These are phyloP conservation scores for Plusia festucae DNA, from an alignment of 2,888 invertebrate species.

Conservation along the genomic window DNA sequence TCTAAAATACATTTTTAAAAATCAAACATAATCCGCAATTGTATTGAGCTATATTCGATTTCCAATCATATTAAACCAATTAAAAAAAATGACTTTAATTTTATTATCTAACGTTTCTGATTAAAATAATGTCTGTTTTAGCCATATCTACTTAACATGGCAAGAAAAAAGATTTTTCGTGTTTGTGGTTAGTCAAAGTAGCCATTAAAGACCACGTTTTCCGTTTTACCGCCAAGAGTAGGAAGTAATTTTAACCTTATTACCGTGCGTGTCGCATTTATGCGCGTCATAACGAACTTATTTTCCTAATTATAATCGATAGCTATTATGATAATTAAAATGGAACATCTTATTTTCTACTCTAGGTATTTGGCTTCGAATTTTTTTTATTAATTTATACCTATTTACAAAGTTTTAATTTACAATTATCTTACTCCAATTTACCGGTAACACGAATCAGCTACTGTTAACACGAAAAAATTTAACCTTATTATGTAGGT, in stretches of 20 bases:
- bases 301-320: constrained; percentile 23
- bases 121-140: too few relatives aligned
- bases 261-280: too few relatives aligned
- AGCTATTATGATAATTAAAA: constrained; percentile 33
- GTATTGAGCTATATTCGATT: too few relatives aligned
- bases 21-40: background rate
- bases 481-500: constrained; percentile 13
- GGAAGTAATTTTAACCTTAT: too few relatives aligned
- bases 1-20: background rate
- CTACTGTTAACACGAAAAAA: constrained; percentile 45
- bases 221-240: too few relatives aligned
- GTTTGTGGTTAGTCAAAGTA: background rate
- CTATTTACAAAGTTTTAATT: constrained; percentile 57
- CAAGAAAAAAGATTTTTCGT: background rate
- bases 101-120: too few relatives aligned
- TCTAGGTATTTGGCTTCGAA: constrained; percentile 54
- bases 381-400: constrained; percentile 31
- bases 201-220: background rate
- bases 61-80: too few relatives aligned
- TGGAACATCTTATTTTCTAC: constrained; percentile 45
- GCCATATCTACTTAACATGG: too few relatives aligned
- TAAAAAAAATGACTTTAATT: too few relatives aligned
- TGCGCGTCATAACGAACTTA: constrained; percentile 18
- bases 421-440: constrained; percentile 58
- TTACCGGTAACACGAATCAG: constrained; percentile 48